These are phyloP conservation scores for Dinothrombium tinctorium DNA, from an alignment of 1,140 invertebrate genomes.

Conservation along the genomic window DNA sequence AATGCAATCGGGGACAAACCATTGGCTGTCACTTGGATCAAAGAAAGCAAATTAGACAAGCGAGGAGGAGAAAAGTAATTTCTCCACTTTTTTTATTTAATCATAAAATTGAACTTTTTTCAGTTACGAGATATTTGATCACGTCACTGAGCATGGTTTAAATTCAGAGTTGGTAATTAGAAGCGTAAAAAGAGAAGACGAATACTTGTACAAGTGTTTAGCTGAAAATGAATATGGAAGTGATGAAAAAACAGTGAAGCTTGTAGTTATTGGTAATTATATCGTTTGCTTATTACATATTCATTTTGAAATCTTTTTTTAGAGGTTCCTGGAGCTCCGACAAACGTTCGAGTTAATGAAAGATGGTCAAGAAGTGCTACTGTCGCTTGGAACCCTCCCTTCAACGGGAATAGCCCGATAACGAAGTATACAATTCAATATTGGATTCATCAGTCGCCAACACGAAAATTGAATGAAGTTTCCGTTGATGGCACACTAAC, in stretches of 20 bases:
- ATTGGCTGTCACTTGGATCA: too few relatives aligned
- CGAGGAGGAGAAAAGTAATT: too few relatives aligned
- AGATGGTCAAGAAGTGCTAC: constrained; percentile 72
- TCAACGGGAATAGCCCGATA: constrained; percentile 67
- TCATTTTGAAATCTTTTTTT: too few relatives aligned
- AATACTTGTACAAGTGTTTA: constrained; percentile 60
- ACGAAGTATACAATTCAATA: constrained; percentile 68
- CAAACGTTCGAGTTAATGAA: constrained; percentile 65
- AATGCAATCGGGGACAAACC: too few relatives aligned
- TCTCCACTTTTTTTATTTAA: too few relatives aligned
- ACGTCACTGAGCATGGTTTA: constrained; percentile 12
- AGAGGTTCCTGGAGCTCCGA: constrained; percentile 82
- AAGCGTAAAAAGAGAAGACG: constrained; percentile 59
- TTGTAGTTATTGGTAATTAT: too few relatives aligned
- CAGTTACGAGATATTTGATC: constrained; percentile 17
- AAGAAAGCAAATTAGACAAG: too few relatives aligned
- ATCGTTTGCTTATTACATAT: too few relatives aligned
- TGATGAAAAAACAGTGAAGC: constrained; percentile 67
- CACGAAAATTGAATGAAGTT: constrained; percentile 13
- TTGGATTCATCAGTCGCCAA: constrained; percentile 36
- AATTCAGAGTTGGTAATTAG: constrained; percentile 43
- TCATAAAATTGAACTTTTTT: too few relatives aligned
- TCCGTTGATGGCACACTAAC: constrained; percentile 15
- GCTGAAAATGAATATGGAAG: constrained; percentile 68
- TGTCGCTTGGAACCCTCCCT: constrained; percentile 72